A percentile compares a stretch with the other conserved stretches of the same genome.
phyloP scores from a whole-genome alignment of 2,113 vertebrate genomes.

The Pao palembangensis region DNA sequence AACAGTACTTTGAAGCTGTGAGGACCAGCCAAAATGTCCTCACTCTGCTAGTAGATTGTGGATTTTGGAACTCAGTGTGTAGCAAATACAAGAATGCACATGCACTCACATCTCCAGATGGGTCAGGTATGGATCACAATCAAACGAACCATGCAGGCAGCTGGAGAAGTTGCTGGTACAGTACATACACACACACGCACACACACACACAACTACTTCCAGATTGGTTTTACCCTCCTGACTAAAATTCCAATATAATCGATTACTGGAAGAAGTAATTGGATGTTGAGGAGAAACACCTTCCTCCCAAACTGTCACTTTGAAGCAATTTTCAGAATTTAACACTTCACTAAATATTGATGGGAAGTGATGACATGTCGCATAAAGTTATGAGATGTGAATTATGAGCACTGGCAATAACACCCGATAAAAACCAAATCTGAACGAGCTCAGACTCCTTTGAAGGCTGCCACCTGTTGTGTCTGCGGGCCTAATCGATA shows the following conservation, averaged over 20 bases:
- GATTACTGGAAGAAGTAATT: slow-evolving; percentile 53
- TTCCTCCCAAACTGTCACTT: slow-evolving; percentile 25
- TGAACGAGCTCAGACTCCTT: slow-evolving; percentile 3
- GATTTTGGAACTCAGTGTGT: no score
- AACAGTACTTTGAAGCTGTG: not conserved
- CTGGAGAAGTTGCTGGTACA: slow-evolving; percentile 10
- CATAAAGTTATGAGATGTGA: slow-evolving; percentile 21
- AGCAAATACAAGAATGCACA: not conserved
- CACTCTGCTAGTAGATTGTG: no score
- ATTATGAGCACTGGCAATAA: slow-evolving; percentile 23
- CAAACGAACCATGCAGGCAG: slow-evolving; percentile 26
- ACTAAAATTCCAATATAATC: slow-evolving; percentile 44
- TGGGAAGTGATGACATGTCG: slow-evolving; percentile 32
- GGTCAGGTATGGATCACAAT: slow-evolving; percentile 42
- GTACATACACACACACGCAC: slow-evolving; percentile 2
- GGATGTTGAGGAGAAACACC: slow-evolving; percentile 45
- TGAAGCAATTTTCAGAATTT: slow-evolving; percentile 24
- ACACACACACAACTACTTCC: slow-evolving; percentile 44
- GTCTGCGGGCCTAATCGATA: slow-evolving; percentile 21
- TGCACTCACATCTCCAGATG: not conserved
- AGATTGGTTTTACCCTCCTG: slow-evolving; percentile 48
- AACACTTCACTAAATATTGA: slow-evolving; percentile 41
- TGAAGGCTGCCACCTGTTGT: slow-evolving; percentile 27
- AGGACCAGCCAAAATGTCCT: no score
- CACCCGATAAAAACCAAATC: slow-evolving; percentile 12